Evolutionary conservation across 1,140 invertebrate genomes (phyloP), one percentile per base, ranked within the genome.

Genomic region (Trachymyrmex septentrionalis): DNA sequence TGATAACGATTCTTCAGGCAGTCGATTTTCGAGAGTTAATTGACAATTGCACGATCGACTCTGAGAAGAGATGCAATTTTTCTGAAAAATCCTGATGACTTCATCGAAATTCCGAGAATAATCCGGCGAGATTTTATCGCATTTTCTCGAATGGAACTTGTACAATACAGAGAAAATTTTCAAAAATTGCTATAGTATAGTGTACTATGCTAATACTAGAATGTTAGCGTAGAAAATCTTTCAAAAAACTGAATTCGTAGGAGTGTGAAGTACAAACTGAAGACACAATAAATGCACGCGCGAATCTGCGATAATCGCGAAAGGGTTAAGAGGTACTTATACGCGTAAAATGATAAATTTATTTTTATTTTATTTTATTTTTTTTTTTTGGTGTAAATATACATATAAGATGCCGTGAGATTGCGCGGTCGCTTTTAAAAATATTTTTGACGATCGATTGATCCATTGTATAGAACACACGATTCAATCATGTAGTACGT

Each of bases 361-460:
- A 19, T 63, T 84, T 48, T 82, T 50, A 73, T 48, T 82, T 53
- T 61, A n/a, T n/a, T 84, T 73, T 34, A 19, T 63, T 84, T 48
- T 82, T 50, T 84, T 48, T 82, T 53, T 61, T 34, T 34, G 6
- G 6, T 84, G 80, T 84, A 84, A 84, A 84, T 84, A 84, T 84
- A 63, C 38, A 38, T 55, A 34, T 84, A 84, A 55, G 27, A 21
- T 34, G 69, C 69, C 64, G 55, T 34, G 48, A 69, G n/a, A 69
- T 48, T 38, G 63, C 48, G 77, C 76, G 27, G 12, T 81, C 44
- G 80, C 80, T 82, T 61, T 72, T 73, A 73, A 84, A 84, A 53
- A 84, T 84, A 84, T 84, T 84, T 84, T 84, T 84, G 80, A 84
- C 80, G 55, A 24, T 84, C 55, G 38, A 75, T 44, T 38, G 64